These are phyloP conservation scores for Terebella lapidaria DNA, from an alignment of 2,888 invertebrate species.

Conservation along the genomic window DNA sequence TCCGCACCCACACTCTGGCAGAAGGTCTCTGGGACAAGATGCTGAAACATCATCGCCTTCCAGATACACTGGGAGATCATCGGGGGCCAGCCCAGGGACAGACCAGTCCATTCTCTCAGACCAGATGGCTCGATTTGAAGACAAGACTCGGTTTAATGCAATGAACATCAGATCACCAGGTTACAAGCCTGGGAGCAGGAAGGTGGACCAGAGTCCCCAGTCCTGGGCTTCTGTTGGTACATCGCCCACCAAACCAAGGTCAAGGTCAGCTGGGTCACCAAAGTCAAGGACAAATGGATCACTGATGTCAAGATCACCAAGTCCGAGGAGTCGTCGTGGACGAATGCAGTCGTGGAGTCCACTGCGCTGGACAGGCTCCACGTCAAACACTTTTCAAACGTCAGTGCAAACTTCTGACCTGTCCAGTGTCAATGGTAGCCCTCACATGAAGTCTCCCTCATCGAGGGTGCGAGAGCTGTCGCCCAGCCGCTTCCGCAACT, in stretches of 20 bases:
- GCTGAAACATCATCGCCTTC: background rate
- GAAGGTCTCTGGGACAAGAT: background rate
- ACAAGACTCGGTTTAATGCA: background rate
- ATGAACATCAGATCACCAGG: background rate
- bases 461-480: background rate
- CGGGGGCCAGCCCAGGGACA: no score
- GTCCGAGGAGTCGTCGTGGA: background rate
- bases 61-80: background rate
- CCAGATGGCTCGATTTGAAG: no score
- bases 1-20: background rate
- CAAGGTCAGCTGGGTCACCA: background rate
- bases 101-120: no score
- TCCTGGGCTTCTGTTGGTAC: background rate
- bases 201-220: background rate
- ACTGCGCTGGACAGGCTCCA: no score
- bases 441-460: background rate
- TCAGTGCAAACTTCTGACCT: background rate
- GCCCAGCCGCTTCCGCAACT: background rate
- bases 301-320: no score
- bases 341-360: background rate
- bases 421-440: background rate
- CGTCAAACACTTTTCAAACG: no score
- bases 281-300: background rate
- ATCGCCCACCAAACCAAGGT: background rate
- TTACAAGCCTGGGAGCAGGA: background rate